Evolutionary conservation across 2,113 vertebrate genomes (phyloP).

Genomic region (Melanotaenia duboulayi): DNA sequence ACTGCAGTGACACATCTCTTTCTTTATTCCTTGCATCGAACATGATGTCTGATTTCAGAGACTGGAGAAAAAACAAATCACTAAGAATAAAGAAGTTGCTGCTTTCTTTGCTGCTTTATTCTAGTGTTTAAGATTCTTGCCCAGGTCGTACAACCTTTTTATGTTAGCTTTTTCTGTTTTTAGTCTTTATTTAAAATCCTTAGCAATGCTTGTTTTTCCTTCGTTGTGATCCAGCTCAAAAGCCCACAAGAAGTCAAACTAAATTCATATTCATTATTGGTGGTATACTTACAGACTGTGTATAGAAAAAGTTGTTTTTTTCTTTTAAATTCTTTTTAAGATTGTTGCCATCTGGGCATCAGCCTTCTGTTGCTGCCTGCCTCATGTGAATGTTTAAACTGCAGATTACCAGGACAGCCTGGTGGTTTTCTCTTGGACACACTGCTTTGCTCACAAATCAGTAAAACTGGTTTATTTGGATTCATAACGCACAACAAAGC

Average conservation of each 20-base stretch:
- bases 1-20: neutral
- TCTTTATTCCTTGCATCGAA: neutral
- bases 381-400: no score
- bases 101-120: neutral
- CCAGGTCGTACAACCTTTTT: neutral
- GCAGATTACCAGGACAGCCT: neutral
- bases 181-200: neutral
- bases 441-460: constrained; percentile 9
- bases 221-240: no score
- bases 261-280: no score
- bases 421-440: neutral
- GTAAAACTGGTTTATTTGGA: neutral
- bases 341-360: no score
- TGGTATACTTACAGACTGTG: no score
- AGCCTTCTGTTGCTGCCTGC: no score
- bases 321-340: no score
- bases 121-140: neutral
- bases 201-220: neutral
- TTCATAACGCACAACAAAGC: constrained; percentile 1
- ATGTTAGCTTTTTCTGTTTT: neutral
- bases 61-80: neutral
- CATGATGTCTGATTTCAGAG: no score
- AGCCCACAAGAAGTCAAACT: no score
- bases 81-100: neutral
- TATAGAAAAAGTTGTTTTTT: no score